Conservation (phyloP, 2,888 invertebrate genomes). For the Hoplodrina blanda region DNA sequence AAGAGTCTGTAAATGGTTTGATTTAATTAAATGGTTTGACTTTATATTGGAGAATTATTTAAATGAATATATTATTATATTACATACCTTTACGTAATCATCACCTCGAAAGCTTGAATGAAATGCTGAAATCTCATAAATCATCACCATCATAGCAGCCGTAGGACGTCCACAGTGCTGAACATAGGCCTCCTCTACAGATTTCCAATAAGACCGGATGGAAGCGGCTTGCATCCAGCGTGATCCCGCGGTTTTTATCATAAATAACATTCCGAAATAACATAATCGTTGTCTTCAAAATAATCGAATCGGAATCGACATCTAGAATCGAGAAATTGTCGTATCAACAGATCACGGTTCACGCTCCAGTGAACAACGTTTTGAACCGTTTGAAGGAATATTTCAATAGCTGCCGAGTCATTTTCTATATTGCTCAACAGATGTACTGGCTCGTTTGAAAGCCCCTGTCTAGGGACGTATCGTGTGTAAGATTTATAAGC, state of each 20-base stretch:
- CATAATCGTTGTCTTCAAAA: conserved; percentile 31
- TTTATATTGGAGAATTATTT: no score
- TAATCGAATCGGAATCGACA: conserved; percentile 30
- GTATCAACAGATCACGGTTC: conserved; percentile 44
- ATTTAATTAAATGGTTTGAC: background rate
- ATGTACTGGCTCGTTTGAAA: conserved; percentile 51
- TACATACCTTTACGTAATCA: background rate
- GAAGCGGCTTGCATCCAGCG: no score
- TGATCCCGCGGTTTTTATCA: no score
- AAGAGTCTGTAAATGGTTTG: no score
- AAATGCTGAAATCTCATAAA: no score
- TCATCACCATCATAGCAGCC: no score
- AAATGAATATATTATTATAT: background rate
- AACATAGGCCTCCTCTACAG: no score
- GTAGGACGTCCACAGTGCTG: no score
- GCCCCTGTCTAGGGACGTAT: conserved; percentile 52
- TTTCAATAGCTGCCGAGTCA: conserved; percentile 60
- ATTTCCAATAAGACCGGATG: no score
- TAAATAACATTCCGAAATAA: background rate
- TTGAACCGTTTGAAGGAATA: conserved; percentile 53
- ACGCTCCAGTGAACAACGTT: conserved; percentile 39
- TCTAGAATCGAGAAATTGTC: conserved; percentile 43
- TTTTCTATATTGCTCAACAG: conserved; percentile 60
- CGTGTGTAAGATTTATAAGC: conserved; percentile 56
- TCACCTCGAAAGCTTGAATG: background rate